Base-by-base conservation (phyloP, 2,888 invertebrate species). In the Cosmorhoe ocellata region DNA sequence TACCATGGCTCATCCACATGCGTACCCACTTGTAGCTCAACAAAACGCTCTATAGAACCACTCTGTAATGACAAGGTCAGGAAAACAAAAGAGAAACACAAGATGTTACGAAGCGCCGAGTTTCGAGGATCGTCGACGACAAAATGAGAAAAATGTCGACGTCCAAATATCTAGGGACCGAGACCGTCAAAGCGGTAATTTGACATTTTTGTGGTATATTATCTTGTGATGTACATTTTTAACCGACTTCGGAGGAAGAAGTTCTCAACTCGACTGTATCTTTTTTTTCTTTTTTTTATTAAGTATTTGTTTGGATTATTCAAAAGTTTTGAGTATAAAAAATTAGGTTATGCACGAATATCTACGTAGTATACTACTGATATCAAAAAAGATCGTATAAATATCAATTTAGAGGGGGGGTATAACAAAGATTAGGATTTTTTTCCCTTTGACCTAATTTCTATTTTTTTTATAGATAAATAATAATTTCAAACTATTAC, bases 51-150 rank as follows among this genome's bases (percentile, higher is more conserved):
- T 28, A 36, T 30, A 12, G 43, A 43, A 43, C 33, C 38, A 43
- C 50, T 51, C 44, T 47, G 33, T 34, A 59, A 51, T 44, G 49
- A 53, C 49, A 53, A 52, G 56, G 52, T 49, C 56, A 44, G 26
- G 47, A 43, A 42, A 51, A 60, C 63, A 59, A 60, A 64, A 58
- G 61, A 50, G 58, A 57, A 60, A 63, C 61, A 61, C 64, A 63
- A 64, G 61, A 61, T 56, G 62, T 50, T 27, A 50, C 44, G 31
- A 45, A 58, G 49, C 56, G 61, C 40, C 52, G 61, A 61, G 56
- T 64, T 66, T 64, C 48, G 61, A 63, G 61, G 61, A 54, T 59
- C 55, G 67, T 69, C 64, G 64, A 68, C 62, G 58, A 59, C 53
- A 58, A 63, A 62, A 59, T 55, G 56, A 58, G 44, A 64, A 51